phyloP scores from a whole-genome alignment of 2,888 invertebrate species.

The Glyphotaelius pellucidus region DNA sequence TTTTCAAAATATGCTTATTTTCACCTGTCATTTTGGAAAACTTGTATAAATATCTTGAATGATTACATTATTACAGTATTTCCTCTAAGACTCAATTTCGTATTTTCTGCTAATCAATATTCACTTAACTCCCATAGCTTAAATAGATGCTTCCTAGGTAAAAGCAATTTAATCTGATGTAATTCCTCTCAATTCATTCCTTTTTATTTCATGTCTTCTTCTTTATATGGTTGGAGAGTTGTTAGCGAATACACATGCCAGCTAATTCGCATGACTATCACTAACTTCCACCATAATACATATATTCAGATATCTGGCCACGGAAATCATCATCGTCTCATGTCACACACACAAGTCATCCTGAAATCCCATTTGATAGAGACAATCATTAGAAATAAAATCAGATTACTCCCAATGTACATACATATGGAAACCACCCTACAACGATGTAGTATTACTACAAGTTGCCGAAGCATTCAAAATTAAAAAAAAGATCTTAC shows the following conservation, averaged over 20 bases:
- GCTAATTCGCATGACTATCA: background rate
- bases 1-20: slow-evolving; percentile 5
- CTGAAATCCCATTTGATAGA: background rate
- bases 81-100: background rate
- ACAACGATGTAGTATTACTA: background rate
- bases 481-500: no score
- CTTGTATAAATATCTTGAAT: background rate
- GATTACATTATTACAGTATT: background rate
- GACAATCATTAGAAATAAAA: background rate
- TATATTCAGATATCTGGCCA: background rate
- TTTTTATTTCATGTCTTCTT: background rate
- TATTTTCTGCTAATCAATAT: background rate
- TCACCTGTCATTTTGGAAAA: background rate
- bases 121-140: background rate
- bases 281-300: background rate
- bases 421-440: background rate
- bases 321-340: background rate
- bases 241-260: background rate
- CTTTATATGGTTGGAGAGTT: background rate
- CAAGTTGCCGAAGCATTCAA: background rate
- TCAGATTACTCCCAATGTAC: background rate
- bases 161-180: background rate
- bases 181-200: background rate
- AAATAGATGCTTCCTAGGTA: background rate
- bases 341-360: background rate